phyloP scores from a whole-genome alignment of 1,140 invertebrate species.

The Centruroides sculpturatus region DNA sequence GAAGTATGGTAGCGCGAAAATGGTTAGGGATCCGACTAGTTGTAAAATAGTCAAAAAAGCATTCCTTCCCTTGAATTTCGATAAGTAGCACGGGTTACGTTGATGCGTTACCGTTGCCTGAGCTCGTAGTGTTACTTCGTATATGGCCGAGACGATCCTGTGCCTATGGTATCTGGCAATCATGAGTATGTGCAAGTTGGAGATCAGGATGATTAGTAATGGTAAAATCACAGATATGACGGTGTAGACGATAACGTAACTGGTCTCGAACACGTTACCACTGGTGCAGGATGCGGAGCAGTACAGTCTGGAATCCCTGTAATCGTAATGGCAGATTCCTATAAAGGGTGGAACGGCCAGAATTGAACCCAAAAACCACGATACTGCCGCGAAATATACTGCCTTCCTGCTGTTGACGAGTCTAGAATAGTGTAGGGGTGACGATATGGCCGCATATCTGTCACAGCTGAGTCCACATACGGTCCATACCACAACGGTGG shows the following conservation, averaged over 20 bases:
- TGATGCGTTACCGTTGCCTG: conserved; percentile 70
- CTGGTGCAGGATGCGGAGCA: conserved; percentile 50
- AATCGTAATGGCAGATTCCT: conserved; percentile 35
- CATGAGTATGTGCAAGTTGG: conserved; percentile 49
- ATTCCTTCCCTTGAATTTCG: conserved; percentile 33
- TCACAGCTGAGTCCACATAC: conserved; percentile 63
- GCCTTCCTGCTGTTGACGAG: conserved; percentile 50
- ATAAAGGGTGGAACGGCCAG: conserved; percentile 26
- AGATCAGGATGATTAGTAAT: conserved; percentile 47
- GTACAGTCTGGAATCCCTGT: conserved; percentile 40
- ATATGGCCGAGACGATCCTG: conserved; percentile 65
- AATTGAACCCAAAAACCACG: conserved; percentile 29
- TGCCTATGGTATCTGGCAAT: conserved; percentile 66
- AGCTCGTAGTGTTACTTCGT: conserved; percentile 63
- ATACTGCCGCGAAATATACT: conserved; percentile 29
- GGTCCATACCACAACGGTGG: conserved; percentile 59
- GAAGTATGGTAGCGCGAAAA: conserved; percentile 58
- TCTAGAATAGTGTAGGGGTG: conserved; percentile 56
- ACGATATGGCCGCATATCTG: conserved; percentile 57
- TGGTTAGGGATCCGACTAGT: conserved; percentile 49
- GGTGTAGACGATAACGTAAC: conserved; percentile 46
- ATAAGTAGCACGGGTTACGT: conserved; percentile 47
- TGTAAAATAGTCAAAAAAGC: conserved; percentile 53
- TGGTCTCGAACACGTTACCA: conserved; percentile 34
- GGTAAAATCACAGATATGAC: conserved; percentile 48